Percentiles rank a stretch among this genome's conserved stretches.
Evolutionary conservation across 2,113 vertebrate genomes (phyloP).

Genomic region (Alosa alosa): DNA sequence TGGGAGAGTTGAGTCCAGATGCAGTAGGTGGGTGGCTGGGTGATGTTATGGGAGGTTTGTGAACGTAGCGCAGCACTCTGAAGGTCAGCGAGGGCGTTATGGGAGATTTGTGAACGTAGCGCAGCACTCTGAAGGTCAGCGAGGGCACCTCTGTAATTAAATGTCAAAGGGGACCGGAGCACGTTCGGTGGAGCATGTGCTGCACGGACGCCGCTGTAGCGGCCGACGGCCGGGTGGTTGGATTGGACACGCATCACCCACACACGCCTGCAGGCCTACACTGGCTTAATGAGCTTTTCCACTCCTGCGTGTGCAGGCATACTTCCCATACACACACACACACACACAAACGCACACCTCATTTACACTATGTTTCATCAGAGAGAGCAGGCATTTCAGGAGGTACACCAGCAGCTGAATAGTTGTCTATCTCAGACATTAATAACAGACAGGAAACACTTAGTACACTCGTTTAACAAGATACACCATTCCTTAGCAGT

Average conservation of each 20-base stretch:
- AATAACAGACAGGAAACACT: no score
- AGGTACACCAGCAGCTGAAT: background rate
- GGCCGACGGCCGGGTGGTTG: background rate
- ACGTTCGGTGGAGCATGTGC: no score
- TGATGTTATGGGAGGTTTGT: background rate
- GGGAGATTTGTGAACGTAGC: no score
- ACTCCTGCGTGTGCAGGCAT: background rate
- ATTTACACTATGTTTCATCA: background rate
- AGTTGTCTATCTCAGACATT: no score
- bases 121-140: background rate
- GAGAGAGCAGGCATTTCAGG: background rate
- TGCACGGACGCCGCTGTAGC: no score
- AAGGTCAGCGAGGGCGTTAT: no score
- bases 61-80: background rate
- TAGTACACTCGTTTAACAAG: no score
- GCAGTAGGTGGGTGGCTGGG: background rate
- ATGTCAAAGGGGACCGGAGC: background rate
- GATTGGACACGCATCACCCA: background rate
- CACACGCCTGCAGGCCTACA: conserved; percentile 1
- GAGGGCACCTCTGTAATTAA: conserved; percentile 1
- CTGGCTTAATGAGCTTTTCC: conserved; percentile 7
- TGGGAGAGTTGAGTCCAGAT: background rate
- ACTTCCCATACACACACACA: background rate
- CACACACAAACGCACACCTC: background rate
- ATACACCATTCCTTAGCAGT: background rate